phyloP scores from a whole-genome alignment of 1,140 invertebrate genomes.

The Ptiloglossa arizonensis region DNA sequence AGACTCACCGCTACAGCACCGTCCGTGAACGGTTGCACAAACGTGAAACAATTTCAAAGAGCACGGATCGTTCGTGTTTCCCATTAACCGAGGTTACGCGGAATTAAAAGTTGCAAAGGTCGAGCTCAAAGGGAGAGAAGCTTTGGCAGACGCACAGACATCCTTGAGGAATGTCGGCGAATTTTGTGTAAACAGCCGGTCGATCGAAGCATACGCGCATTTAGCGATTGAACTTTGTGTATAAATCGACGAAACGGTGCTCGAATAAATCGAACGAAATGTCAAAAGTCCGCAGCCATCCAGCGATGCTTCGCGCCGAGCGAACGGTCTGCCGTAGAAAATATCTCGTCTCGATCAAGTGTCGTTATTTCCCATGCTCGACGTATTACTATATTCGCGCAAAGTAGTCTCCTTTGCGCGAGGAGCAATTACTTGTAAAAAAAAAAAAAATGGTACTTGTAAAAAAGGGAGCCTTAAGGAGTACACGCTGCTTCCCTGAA shows the following conservation, averaged over 20 bases:
- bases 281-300: not conserved
- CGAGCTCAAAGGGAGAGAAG: slow-evolving; percentile 27
- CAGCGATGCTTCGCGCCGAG: not conserved
- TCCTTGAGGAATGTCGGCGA: slow-evolving; percentile 27
- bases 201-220: slow-evolving; percentile 43
- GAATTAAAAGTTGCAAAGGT: not conserved
- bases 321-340: not conserved
- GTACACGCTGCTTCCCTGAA: not conserved
- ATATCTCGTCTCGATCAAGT: not conserved
- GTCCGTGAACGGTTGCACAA: too few relatives aligned
- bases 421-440: too few relatives aligned
- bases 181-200: slow-evolving; percentile 46
- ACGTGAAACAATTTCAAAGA: not conserved
- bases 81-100: not conserved
- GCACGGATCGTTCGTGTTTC: not conserved
- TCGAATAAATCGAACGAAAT: slow-evolving; percentile 28
- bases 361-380: not conserved
- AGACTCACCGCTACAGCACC: too few relatives aligned
- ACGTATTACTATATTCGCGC: too few relatives aligned
- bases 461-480: too few relatives aligned
- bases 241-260: slow-evolving; percentile 36
- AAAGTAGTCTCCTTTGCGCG: too few relatives aligned
- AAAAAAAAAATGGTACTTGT: too few relatives aligned
- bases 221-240: slow-evolving; percentile 44
- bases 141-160: slow-evolving; percentile 37